A percentile compares a stretch with the other conserved stretches of the same genome.
These are phyloP conservation scores for Neoitamus cyanurus DNA, from an alignment of 2,888 invertebrate genomes.

Conservation along the genomic window DNA sequence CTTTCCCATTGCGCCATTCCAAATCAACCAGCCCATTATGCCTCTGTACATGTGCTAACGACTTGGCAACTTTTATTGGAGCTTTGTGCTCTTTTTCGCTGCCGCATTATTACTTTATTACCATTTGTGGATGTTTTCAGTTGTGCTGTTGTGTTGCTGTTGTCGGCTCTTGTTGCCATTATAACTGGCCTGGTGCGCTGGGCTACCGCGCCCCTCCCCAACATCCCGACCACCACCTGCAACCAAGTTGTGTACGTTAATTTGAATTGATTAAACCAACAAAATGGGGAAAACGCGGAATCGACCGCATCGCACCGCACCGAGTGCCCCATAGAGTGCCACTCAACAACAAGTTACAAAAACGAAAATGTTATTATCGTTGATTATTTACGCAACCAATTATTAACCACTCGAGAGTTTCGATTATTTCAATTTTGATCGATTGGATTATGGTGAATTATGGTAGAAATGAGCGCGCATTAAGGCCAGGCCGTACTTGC, in stretches of 20 bases:
- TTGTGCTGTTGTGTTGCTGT: neutral
- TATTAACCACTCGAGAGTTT: conserved; percentile 44
- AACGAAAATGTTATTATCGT: conserved; percentile 32
- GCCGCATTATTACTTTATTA: conserved; percentile 39
- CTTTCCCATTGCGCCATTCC: neutral
- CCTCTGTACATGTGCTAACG: neutral
- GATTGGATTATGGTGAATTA: conserved; percentile 1
- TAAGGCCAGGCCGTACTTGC: neutral
- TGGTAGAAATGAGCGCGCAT: neutral
- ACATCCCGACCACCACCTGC: neutral
- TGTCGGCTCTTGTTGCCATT: neutral
- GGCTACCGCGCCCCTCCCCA: neutral
- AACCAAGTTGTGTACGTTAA: neutral
- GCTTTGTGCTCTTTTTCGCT: conserved; percentile 35
- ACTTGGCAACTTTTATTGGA: conserved; percentile 39
- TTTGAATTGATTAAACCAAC: conserved; percentile 43
- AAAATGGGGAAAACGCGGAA: conserved; percentile 17
- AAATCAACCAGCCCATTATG: neutral
- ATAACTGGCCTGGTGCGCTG: neutral
- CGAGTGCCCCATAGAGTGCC: neutral
- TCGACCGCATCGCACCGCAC: neutral
- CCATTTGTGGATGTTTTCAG: conserved; percentile 23
- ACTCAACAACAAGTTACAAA: conserved; percentile 41
- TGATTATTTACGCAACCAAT: conserved; percentile 46
- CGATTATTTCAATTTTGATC: conserved; percentile 23